Percentiles rank a stretch among this genome's conserved stretches.
These are phyloP conservation scores for Pyrrhosoma nymphula DNA, from an alignment of 2,888 invertebrate genomes.

Conservation along the genomic window DNA sequence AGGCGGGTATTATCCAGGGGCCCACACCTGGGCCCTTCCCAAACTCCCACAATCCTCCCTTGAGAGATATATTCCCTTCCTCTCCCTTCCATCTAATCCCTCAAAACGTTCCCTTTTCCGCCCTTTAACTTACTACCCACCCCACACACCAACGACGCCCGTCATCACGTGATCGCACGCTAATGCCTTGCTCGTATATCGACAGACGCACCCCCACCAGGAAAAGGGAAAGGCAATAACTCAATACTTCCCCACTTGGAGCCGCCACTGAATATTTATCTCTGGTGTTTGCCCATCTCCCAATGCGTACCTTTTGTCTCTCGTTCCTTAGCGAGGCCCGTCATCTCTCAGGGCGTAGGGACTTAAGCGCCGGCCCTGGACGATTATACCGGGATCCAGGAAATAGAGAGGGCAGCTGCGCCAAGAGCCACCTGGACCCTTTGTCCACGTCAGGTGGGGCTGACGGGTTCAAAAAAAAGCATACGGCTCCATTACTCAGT, in stretches of 20 bases:
- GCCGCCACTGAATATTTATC: not conserved
- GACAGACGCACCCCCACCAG: not conserved
- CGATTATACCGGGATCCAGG: not conserved
- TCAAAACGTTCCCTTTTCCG: not conserved
- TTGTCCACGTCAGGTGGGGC: not conserved
- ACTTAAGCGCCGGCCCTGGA: not conserved
- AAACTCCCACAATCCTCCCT: not conserved
- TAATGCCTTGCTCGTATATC: not conserved
- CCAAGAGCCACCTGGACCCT: not conserved
- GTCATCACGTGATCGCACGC: not conserved
- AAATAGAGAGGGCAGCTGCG: not conserved
- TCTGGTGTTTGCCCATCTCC: not conserved
- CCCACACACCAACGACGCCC: too few relatives aligned
- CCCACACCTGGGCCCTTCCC: slow-evolving; percentile 13
- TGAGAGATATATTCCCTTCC: not conserved
- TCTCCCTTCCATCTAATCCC: not conserved
- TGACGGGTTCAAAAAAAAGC: not conserved
- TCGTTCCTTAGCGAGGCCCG: not conserved
- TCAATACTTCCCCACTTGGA: not conserved
- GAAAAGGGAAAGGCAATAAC: not conserved
- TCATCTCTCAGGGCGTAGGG: not conserved
- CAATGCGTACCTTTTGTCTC: not conserved
- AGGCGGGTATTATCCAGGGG: not conserved
- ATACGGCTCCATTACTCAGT: too few relatives aligned
- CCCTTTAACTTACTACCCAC: not conserved